Base-by-base conservation (phyloP, 53 echinoderm and acorn worm species). In the Echinarachnius parma region DNA sequence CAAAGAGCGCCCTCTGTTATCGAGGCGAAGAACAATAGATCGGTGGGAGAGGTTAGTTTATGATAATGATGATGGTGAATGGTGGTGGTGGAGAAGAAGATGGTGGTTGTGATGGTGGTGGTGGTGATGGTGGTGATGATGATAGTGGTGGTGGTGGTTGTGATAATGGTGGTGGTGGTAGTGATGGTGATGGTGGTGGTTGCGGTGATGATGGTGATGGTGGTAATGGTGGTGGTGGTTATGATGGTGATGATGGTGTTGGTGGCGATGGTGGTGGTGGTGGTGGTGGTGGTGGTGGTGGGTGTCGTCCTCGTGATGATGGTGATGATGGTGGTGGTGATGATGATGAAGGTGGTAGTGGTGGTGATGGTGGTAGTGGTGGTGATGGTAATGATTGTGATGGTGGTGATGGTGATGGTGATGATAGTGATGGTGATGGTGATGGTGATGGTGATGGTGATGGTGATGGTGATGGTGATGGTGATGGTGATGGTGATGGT, bases 11-110 rank as follows among this genome's bases (percentile, higher is more conserved):
- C 82, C 5, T 46, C 71, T 9, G 77, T 96, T 48, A 91, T 96
- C 35, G 91, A 91, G 55, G 60, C 82, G 53, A 96, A 96, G 80
- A 96, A 96, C 24, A 21, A 54, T 3, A 62, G 55, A 31, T 59
- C 10, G 25, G 3, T 8, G 58, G 0, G 7, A 16, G 39, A 39
- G 13, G 39, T 39, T 7, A 39, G 13, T 7, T 39, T 7, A 13
- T 39, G 13, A 39, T 9, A 39, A 13, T 39, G 13, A 28, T 58
- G 58, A 15, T 58, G 11, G 29, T 28, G n/a, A n/a, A n/a, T n/a
- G 5, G 31, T 30, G 5, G 29, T 58, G 11, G 29, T 58, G 29
- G 11, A 28, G 29, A 11, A 9, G 58, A 58, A 28, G 58, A 58
- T 58, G 2, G 15, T 58, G 58, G 14, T 58, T 2, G 14, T 27